Evolutionary conservation across 2,113 vertebrate genomes (phyloP).

Genomic region (Vulpes ferrilata): DNA sequence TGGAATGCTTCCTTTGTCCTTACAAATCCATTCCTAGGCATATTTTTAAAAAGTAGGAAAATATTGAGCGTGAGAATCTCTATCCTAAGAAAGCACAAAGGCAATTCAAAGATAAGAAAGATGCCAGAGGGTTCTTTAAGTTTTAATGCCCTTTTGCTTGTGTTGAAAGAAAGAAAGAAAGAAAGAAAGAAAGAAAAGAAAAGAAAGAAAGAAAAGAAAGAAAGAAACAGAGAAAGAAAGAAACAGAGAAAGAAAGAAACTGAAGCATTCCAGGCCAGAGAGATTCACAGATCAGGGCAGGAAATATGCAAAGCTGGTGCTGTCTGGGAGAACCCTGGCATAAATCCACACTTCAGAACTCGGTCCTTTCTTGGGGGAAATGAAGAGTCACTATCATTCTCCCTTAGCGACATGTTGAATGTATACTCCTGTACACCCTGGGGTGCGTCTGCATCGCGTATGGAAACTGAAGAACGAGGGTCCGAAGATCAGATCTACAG

Average conservation of each 20-base stretch:
- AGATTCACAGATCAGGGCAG: background rate
- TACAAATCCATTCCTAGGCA: background rate
- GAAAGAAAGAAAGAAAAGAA: background rate
- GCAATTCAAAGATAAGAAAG: background rate
- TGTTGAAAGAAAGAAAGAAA: background rate
- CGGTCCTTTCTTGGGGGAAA: background rate
- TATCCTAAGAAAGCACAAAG: background rate
- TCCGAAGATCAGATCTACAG: background rate
- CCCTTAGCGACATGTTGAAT: background rate
- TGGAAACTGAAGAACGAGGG: background rate
- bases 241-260: background rate
- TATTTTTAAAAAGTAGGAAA: constrained; percentile 6
- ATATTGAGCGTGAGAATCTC: background rate
- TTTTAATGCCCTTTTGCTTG: constrained; percentile 32
- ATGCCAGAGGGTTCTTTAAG: background rate
- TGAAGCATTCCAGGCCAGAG: background rate
- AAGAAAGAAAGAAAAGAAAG: background rate
- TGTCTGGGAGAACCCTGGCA: background rate
- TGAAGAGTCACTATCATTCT: background rate
- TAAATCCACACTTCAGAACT: background rate
- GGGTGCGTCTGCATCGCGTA: background rate
- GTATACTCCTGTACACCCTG: background rate
- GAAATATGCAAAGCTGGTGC: background rate
- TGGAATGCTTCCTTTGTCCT: background rate
- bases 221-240: background rate